These are phyloP conservation scores for Tinea pellionella DNA, from an alignment of 2,888 invertebrate species.

Conservation along the genomic window DNA sequence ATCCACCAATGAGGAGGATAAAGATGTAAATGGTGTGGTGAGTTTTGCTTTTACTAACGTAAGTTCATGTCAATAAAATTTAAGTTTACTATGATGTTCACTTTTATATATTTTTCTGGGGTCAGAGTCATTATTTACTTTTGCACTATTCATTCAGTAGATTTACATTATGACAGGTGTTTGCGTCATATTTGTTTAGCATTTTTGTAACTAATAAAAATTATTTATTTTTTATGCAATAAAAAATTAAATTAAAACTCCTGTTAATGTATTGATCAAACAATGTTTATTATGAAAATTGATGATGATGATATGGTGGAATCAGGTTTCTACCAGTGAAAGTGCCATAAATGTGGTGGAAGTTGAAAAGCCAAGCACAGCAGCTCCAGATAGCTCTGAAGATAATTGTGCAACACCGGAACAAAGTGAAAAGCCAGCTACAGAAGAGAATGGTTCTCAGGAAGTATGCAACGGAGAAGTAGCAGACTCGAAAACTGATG, in stretches of 20 bases:
- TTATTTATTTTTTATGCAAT: neutral
- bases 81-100: too few relatives aligned
- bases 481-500: conserved; percentile 49
- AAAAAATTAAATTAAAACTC: neutral
- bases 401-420: conserved; percentile 52
- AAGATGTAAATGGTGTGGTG: conserved; percentile 58
- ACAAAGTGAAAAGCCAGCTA: conserved; percentile 38
- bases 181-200: neutral
- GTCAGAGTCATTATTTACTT: neutral
- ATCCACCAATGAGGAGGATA: conserved; percentile 54
- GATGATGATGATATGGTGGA: neutral
- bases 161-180: too few relatives aligned
- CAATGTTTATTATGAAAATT: too few relatives aligned
- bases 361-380: conserved; percentile 34
- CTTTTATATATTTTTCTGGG: neutral
- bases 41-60: neutral
- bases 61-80: too few relatives aligned
- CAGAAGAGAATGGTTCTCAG: conserved; percentile 24
- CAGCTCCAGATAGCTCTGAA: conserved; percentile 57
- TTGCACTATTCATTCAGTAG: too few relatives aligned
- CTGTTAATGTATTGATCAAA: too few relatives aligned
- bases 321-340: conserved; percentile 46
- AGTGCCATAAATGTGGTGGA: conserved; percentile 26
- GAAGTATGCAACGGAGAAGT: conserved; percentile 54
- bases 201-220: neutral